Evolutionary conservation across 23 tunicate species (phyloP).

Genomic region (Trididemnum clinides): DNA sequence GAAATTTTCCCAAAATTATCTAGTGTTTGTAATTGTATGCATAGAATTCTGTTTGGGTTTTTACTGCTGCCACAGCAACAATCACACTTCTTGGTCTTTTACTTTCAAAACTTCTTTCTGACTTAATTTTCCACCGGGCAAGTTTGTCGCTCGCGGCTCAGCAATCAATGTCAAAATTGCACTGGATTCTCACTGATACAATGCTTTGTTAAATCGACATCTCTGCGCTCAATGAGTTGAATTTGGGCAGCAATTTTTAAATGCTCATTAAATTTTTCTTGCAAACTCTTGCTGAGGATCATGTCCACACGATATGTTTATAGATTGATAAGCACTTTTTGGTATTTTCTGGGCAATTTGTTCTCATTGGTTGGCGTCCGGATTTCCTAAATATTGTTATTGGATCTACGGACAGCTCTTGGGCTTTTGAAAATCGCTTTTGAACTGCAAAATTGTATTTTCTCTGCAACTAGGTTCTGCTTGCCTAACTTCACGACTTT

Average conservation of each 20-base stretch:
- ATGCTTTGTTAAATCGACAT: not conserved
- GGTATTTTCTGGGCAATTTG: too few relatives aligned
- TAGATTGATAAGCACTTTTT: too few relatives aligned
- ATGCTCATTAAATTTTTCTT: not conserved
- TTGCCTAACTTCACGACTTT: not conserved
- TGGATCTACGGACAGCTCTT: not conserved
- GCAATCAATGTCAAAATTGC: not conserved
- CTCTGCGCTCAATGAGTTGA: not conserved
- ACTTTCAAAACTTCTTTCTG: not conserved
- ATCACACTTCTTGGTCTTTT: not conserved
- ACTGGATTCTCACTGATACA: not conserved
- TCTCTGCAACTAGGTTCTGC: not conserved
- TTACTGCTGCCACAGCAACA: not conserved
- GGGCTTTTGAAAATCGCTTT: not conserved
- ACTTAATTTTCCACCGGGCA: not conserved
- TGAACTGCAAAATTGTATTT: not conserved
- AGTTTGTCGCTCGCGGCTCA: not conserved
- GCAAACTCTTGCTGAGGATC: not conserved
- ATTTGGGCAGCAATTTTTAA: not conserved
- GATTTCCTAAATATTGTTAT: not conserved
- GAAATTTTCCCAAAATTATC: not conserved
- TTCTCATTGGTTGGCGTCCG: not conserved
- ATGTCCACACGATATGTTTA: not conserved
- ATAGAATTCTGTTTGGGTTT: not conserved
- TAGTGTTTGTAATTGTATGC: not conserved